phyloP scores from a whole-genome alignment of 2,797 vertebrate species.

The Nyctalus aviator region DNA sequence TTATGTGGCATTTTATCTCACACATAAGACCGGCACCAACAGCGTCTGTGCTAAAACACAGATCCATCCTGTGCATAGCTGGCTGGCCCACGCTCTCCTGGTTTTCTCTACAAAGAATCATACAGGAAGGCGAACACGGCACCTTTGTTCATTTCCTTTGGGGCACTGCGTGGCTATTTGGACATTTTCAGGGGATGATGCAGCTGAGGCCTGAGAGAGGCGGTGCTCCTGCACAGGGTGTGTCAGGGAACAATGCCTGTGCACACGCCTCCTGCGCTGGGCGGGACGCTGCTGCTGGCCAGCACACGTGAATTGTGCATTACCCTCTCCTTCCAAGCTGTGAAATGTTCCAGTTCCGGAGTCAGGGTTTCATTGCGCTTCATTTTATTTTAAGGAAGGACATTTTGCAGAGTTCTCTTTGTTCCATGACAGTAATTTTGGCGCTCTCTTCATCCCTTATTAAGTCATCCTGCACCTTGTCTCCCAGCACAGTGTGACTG shows the following conservation, averaged over 20 bases:
- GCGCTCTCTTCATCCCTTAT: slow-evolving; percentile 50
- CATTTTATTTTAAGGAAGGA: slow-evolving; percentile 70
- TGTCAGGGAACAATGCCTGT: accelerated
- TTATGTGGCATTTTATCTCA: not conserved
- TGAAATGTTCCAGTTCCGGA: slow-evolving; percentile 79
- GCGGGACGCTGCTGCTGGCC: slow-evolving; percentile 41
- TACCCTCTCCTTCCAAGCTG: slow-evolving; percentile 71
- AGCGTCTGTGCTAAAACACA: not conserved
- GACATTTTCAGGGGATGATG: slow-evolving; percentile 1
- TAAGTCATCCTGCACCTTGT: slow-evolving; percentile 27
- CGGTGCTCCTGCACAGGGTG: accelerated
- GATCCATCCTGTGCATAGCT: not conserved
- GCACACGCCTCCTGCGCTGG: not conserved
- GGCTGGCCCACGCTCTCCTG: not conserved
- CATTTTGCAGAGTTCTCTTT: slow-evolving; percentile 68
- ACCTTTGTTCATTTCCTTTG: slow-evolving; percentile 5
- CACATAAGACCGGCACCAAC: not conserved
- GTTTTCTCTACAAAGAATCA: not conserved
- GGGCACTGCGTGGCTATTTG: not conserved
- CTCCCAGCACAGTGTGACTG: not conserved
- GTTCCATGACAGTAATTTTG: slow-evolving; percentile 75
- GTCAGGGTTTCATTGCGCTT: slow-evolving; percentile 60
- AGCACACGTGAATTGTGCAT: not conserved
- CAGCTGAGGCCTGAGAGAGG: not conserved
- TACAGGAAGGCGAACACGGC: not conserved